Base-by-base conservation (phyloP, 2,797 vertebrate genomes). In the Neoniphon sammara region DNA sequence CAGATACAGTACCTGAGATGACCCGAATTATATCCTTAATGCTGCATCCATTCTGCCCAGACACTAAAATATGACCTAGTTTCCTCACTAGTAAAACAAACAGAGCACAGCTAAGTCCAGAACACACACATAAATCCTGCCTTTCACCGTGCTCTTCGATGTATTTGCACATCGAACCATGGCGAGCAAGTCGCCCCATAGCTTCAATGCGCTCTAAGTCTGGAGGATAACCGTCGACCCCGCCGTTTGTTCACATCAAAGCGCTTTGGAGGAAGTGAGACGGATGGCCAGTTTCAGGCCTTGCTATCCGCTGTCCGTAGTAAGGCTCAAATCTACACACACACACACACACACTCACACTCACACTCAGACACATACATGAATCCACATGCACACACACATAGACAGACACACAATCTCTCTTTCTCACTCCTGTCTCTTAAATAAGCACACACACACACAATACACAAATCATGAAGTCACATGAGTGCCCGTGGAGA, bases 401-500 rank as follows among this genome's bases (percentile, higher is more conserved):
- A 67, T 20, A 53, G 27, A 52, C 18, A 54, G 31, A 52, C 64
- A 55, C 30, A 54, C 53, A 53, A 20, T 42, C 50, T 39, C 52
- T 42, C 64, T 15, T 11, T 4, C 3, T 44, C 25, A 27, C 4
- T 27, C 4, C 42, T 15, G 42, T 44, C 42, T 44, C 42, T 44
- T 14, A 72, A 65, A 66, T 44, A 66, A 44, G 42, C 42, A 14
- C 18, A 46, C 53, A 54, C 50, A 66, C 50, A 42, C 50, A 66
- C 64, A 54, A 56, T 14, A 34, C 15, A 57, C 57, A 72, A 74
- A 64, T 36, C 46, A 1, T 78, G 70, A 72, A 69, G 71, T 87
- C 87, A 70, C 82, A 79, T 7, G 60, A 47, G 64, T 10, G 50
- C 55, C 76, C 50, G 5, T 52, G 4, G 53, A 70, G 61, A 83